Percentiles rank a stretch among this genome's conserved stretches.
Evolutionary conservation across 2,888 invertebrate genomes (phyloP).

Genomic region (Linnaemya tessellans): DNA sequence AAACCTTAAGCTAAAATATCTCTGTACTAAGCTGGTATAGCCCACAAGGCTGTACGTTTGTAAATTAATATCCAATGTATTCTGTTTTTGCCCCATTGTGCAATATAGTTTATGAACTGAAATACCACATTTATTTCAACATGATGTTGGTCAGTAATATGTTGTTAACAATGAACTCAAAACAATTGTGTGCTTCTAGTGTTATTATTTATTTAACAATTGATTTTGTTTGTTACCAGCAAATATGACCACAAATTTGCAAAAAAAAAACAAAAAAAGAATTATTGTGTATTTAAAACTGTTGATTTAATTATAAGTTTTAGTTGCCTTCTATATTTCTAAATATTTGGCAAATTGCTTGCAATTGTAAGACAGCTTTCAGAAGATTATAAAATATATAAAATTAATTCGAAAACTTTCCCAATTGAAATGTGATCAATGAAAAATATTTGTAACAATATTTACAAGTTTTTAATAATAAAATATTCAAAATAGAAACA

Average conservation of each 20-base stretch:
- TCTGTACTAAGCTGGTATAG: too few relatives aligned
- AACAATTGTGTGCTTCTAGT: not conserved
- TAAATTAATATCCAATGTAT: too few relatives aligned
- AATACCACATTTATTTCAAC: slow-evolving; percentile 38
- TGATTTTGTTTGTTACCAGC: not conserved
- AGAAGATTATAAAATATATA: too few relatives aligned
- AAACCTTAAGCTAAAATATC: too few relatives aligned
- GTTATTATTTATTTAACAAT: slow-evolving; percentile 34
- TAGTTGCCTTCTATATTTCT: not conserved
- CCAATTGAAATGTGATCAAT: too few relatives aligned
- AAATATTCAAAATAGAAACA: too few relatives aligned
- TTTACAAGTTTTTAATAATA: too few relatives aligned
- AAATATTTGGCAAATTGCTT: not conserved
- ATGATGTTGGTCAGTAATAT: slow-evolving; percentile 30
- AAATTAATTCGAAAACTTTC: too few relatives aligned
- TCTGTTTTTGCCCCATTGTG: too few relatives aligned
- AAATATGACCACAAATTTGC: slow-evolving; percentile 20
- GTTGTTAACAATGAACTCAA: not conserved
- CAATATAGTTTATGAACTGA: slow-evolving; percentile 5
- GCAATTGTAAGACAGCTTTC: too few relatives aligned
- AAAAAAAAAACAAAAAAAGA: not conserved
- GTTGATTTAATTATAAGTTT: not conserved
- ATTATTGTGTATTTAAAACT: not conserved
- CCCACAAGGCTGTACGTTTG: too few relatives aligned
- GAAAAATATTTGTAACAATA: too few relatives aligned